Percentiles rank a stretch among this genome's conserved stretches.
Conservation (phyloP, 1,140 invertebrate species). For the Ridgeia piscesae region DNA sequence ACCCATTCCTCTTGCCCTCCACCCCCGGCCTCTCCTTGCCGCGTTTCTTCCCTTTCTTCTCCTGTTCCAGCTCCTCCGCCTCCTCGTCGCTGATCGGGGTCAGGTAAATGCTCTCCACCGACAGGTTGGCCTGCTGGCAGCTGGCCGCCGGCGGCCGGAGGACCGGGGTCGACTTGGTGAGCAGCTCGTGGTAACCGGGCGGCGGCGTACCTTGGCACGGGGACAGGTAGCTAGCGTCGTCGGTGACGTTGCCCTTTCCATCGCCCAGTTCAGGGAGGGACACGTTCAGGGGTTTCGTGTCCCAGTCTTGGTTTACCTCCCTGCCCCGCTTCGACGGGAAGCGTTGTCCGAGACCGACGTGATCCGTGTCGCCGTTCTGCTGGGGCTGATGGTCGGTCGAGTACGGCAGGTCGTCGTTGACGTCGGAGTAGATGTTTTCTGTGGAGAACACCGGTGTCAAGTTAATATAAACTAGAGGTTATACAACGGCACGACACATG, state of each 20-base stretch:
- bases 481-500: not conserved
- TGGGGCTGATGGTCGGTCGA: not conserved
- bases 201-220: not conserved
- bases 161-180: not conserved
- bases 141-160: not conserved
- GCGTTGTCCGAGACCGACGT: not conserved
- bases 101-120: not conserved
- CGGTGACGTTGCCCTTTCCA: not conserved
- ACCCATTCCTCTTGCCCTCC: not conserved
- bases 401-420: not conserved
- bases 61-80: not conserved
- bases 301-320: not conserved
- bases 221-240: not conserved
- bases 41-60: not conserved
- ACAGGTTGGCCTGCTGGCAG: not conserved
- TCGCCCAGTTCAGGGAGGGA: not conserved
- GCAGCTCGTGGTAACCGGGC: not conserved
- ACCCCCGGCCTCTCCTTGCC: not conserved
- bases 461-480: not conserved
- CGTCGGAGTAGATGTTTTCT: not conserved
- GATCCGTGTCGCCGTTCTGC: not conserved
- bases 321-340: slow-evolving; percentile 15
- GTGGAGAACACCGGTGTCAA: not conserved
- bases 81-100: not conserved
- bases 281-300: not conserved